Evolutionary conservation across 1,140 invertebrate genomes (phyloP).

Genomic region (Rhyacophila brunnea): DNA sequence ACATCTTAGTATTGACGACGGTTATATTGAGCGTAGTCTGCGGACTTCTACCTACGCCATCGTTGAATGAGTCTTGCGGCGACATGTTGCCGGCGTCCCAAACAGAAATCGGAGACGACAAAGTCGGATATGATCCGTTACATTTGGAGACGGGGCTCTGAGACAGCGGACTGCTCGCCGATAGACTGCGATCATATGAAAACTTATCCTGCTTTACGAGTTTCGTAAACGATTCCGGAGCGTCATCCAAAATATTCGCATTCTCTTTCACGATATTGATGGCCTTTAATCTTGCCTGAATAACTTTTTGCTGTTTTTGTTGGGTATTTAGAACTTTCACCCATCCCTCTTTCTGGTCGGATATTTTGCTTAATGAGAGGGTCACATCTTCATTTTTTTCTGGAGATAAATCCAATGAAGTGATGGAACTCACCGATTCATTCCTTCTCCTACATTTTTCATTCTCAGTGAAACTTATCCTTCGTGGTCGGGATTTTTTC

Average conservation of each 20-base stretch:
- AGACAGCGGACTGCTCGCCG: conserved; percentile 31
- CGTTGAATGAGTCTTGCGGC: conserved; percentile 34
- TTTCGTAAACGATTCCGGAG: conserved; percentile 44
- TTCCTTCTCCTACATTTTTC: conserved; percentile 51
- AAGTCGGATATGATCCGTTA: conserved; percentile 37
- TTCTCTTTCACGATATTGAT: conserved; percentile 47
- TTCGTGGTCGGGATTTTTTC: conserved; percentile 46
- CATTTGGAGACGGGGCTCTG: conserved; percentile 36
- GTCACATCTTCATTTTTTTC: conserved; percentile 47
- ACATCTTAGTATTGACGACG: conserved; percentile 55
- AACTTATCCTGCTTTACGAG: conserved; percentile 40
- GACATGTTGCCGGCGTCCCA: not conserved
- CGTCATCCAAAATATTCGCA: conserved; percentile 42
- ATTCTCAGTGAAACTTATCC: conserved; percentile 49
- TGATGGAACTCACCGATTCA: conserved; percentile 50
- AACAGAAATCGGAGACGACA: conserved; percentile 38
- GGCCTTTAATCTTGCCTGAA: conserved; percentile 54
- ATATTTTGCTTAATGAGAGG: conserved; percentile 46
- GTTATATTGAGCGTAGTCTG: conserved; percentile 44
- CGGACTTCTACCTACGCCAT: conserved; percentile 35
- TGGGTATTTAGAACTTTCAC: conserved; percentile 47
- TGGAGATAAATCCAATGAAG: conserved; percentile 46
- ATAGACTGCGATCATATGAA: conserved; percentile 37
- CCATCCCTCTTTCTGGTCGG: conserved; percentile 43
- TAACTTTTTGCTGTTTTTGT: conserved; percentile 48